These are phyloP conservation scores for Sinonovacula constricta DNA, from an alignment of 1,140 invertebrate genomes.

Conservation along the genomic window DNA sequence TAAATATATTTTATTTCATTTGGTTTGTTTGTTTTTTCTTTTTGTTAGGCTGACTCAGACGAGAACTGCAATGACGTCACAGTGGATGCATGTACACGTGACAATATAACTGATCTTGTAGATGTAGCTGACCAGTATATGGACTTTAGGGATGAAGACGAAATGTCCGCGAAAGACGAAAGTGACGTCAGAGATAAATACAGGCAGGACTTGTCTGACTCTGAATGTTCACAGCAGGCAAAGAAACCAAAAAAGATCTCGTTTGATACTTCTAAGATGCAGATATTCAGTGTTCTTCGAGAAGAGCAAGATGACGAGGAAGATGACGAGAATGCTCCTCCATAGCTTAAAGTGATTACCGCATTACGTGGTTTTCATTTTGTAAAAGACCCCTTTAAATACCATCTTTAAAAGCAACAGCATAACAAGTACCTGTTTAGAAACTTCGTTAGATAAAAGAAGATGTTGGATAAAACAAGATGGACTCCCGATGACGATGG, in stretches of 20 bases:
- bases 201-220: not conserved
- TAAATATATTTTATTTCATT: not conserved
- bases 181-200: not conserved
- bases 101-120: not conserved
- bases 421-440: no score
- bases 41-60: conserved; percentile 46
- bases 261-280: conserved; percentile 4
- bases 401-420: no score
- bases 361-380: no score
- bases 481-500: no score
- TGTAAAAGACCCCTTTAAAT: no score
- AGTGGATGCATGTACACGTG: conserved; percentile 3
- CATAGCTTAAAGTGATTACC: no score
- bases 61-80: conserved; percentile 50
- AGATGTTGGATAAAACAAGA: no score
- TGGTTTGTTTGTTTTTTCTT: conserved; percentile 8
- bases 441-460: no score
- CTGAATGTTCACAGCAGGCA: not conserved
- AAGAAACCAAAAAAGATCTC: not conserved
- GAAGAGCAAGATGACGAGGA: not conserved
- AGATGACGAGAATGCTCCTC: no score
- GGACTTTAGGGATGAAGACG: not conserved
- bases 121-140: not conserved
- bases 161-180: not conserved
- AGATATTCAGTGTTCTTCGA: conserved; percentile 20